Evolutionary conservation across 2,113 vertebrate genomes (phyloP).

Genomic region (Sylvia atricapilla): DNA sequence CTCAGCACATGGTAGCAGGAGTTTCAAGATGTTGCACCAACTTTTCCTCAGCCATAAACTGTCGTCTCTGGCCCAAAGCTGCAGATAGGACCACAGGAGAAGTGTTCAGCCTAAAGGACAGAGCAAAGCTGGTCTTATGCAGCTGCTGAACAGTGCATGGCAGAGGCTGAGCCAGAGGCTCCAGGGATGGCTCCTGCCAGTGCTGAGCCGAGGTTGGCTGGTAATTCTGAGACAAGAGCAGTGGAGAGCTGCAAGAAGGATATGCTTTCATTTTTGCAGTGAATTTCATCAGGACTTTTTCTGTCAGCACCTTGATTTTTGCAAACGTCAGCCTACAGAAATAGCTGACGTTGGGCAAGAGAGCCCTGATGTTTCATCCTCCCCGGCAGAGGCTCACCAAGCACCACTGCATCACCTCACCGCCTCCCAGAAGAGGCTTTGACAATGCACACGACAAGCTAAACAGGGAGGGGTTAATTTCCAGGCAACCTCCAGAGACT

Average conservation of each 20-base stretch:
- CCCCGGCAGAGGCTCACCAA: neutral
- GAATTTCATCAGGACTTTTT: neutral
- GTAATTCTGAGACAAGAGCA: neutral
- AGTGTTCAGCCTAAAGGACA: neutral
- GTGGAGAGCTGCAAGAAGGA: neutral
- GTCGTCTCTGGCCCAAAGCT: neutral
- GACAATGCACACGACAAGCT: neutral
- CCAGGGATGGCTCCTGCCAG: neutral
- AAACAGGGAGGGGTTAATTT: neutral
- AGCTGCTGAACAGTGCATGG: neutral
- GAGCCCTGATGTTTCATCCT: neutral
- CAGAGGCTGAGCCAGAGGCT: neutral
- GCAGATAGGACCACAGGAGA: neutral
- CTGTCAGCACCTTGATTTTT: conserved; percentile 22
- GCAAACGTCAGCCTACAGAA: neutral
- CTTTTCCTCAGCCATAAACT: neutral
- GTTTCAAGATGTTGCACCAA: neutral
- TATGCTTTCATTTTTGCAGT: neutral
- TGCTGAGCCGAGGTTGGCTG: fast-evolving
- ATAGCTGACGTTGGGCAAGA: neutral
- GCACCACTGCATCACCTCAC: neutral
- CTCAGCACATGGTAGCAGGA: neutral
- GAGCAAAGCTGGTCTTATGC: neutral
- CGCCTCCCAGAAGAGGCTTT: neutral
- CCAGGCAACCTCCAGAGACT: neutral